Evolutionary conservation across 2,888 invertebrate species (phyloP).

Genomic region (Acronicta psi): DNA sequence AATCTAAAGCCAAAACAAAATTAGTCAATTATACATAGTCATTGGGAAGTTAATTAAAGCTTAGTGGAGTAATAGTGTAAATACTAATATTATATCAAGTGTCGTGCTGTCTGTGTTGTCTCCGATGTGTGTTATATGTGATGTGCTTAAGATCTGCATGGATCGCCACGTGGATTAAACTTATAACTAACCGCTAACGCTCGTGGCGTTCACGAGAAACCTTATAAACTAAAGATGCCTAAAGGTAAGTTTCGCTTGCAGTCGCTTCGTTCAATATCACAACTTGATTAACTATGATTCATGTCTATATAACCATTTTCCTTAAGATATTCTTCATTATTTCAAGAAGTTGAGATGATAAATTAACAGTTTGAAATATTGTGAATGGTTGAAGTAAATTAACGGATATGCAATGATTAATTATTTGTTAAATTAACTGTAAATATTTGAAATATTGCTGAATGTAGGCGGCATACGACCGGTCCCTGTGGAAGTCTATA

Average conservation of each 20-base stretch:
- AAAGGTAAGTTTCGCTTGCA: conserved; percentile 74
- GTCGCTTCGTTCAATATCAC: conserved; percentile 15
- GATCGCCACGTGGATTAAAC: conserved; percentile 64
- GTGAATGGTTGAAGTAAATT: conserved; percentile 14
- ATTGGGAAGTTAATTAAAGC: conserved; percentile 56
- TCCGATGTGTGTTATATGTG: conserved; percentile 68
- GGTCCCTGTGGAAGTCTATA: too few relatives aligned
- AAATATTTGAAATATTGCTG: too few relatives aligned
- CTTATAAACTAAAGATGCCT: conserved; percentile 72
- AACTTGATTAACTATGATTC: conserved; percentile 15
- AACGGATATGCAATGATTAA: conserved; percentile 14
- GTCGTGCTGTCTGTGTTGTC: conserved; percentile 53
- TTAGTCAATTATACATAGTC: conserved; percentile 64
- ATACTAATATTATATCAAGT: conserved; percentile 51
- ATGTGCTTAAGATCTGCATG: conserved; percentile 74
- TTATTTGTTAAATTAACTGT: too few relatives aligned
- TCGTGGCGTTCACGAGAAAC: conserved; percentile 62
- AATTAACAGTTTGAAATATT: conserved; percentile 27
- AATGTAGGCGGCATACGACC: too few relatives aligned
- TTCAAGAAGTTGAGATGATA: conserved; percentile 15
- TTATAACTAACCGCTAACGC: conserved; percentile 70
- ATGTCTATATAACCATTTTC: conserved; percentile 29
- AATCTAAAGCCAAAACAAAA: conserved; percentile 68
- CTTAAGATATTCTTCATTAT: conserved; percentile 21
- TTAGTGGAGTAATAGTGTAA: conserved; percentile 55